These are phyloP conservation scores for Dasypolia templi DNA, from an alignment of 2,888 invertebrate genomes.

Conservation along the genomic window DNA sequence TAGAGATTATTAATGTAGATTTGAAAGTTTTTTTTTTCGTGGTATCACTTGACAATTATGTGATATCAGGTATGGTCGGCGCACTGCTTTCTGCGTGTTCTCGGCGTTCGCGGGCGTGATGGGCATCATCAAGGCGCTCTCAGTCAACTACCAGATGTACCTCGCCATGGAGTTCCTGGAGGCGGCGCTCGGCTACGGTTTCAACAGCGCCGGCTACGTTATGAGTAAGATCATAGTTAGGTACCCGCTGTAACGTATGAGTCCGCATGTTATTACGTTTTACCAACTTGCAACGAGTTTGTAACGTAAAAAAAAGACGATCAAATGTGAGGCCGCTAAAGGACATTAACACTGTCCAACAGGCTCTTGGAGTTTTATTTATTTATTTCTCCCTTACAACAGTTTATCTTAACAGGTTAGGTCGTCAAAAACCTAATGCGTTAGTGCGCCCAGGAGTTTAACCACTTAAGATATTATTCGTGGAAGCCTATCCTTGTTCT, in stretches of 20 bases:
- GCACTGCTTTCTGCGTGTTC: constrained; percentile 88
- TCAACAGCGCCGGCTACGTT: constrained; percentile 89
- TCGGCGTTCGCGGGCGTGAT: constrained; percentile 85
- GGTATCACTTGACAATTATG: not conserved
- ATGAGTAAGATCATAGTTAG: constrained; percentile 74
- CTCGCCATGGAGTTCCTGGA: constrained; percentile 90
- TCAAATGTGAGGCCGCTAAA: not conserved
- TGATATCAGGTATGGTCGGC: constrained; percentile 87
- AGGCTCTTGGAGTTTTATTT: not conserved
- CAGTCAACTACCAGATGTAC: constrained; percentile 90
- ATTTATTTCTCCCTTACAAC: not conserved
- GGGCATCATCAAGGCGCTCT: constrained; percentile 89
- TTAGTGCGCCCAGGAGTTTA: no score
- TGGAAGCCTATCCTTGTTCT: not conserved
- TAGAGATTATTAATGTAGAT: not conserved
- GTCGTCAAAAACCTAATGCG: not conserved
- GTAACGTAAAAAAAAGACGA: not conserved
- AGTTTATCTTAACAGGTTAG: not conserved
- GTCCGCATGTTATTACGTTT: not conserved
- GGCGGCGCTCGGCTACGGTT: constrained; percentile 89
- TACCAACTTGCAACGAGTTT: not conserved
- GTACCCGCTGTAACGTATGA: not conserved
- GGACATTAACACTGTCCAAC: not conserved
- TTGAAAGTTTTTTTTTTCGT: not conserved
- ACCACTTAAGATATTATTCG: no score